Conservation (phyloP, 2,113 vertebrate species). For the Rutilus rutilus region DNA sequence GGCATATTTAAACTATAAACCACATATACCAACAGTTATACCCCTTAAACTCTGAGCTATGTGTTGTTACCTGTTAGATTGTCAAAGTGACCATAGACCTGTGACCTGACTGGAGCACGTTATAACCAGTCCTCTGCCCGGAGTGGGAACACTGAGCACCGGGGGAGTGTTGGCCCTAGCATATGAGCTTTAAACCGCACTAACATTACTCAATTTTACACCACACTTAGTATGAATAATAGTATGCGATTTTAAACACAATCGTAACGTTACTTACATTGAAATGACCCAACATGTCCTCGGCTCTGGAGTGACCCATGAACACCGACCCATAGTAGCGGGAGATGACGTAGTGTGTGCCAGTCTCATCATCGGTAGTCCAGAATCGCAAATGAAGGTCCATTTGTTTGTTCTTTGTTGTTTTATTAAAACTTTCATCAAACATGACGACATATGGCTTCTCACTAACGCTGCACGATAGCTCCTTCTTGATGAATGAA, state of each 20-base stretch:
- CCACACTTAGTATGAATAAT: constrained; percentile 5
- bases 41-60: too few relatives aligned
- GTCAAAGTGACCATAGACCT: too few relatives aligned
- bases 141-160: too few relatives aligned
- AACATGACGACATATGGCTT: constrained; percentile 37
- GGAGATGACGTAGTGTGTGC: not conserved
- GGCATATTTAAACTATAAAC: too few relatives aligned
- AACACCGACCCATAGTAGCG: too few relatives aligned
- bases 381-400: constrained; percentile 43
- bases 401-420: constrained; percentile 42
- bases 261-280: constrained; percentile 46
- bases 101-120: too few relatives aligned
- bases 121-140: too few relatives aligned
- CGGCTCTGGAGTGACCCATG: too few relatives aligned
- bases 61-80: too few relatives aligned
- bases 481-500: not conserved
- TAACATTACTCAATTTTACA: not conserved
- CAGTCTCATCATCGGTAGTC: constrained; percentile 40
- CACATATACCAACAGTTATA: too few relatives aligned
- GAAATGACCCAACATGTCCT: constrained; percentile 38
- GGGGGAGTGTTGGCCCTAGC: not conserved
- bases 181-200: not conserved
- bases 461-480: constrained; percentile 12
- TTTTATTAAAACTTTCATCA: constrained; percentile 42
- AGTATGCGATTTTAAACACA: constrained; percentile 27